Base-by-base conservation (phyloP, 2,113 vertebrate species). In the Balaenoptera acutorostrata region DNA sequence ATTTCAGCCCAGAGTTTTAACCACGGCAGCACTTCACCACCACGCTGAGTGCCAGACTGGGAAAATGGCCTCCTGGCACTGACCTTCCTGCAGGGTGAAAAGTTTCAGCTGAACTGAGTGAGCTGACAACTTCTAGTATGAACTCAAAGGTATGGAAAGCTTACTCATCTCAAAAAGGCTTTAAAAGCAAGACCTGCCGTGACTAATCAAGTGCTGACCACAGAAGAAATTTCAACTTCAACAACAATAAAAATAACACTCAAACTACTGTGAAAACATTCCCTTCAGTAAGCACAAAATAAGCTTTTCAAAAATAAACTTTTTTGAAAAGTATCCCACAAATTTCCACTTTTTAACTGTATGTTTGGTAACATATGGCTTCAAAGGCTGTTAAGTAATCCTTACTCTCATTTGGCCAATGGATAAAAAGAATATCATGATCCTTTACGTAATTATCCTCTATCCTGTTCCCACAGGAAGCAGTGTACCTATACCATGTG, bases 351-450 rank as follows among this genome's bases (percentile, higher is more conserved):
- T 94, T 49, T 93, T 75, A 44, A 93, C 49, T 93, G 7, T 66
- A 78, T 80, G 23, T 92, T 91, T 80, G 44, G 41, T 90, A 95
- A 96, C 64, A 64, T 83, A 93, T 93, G 69, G 55, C 85, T 90
- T 92, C 80, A 82, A 90, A 84, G 64, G 88, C 25, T 29, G 93
- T 44, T 69, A 88, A 88, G 44, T 84, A 87, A 88, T 27, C 61
- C 61, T 41, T 85, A 87, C 25, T 86, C 46, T 72, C 90, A 96
- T 88, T 89, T 96, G 95, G 93, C 89, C 94, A 90, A 95, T 39
- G 78, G 63, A 93, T 86, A 74, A 95, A 95, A 93, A 92, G 59
- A 90, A 63, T 33, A 55, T 86, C 57, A 74, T 74, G 72, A 96
- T 81, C 55, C 72, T 88, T 31, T 25, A 52, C 82, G 46, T 55